Evolutionary conservation across 2,888 invertebrate genomes (phyloP), one percentile per base, ranked within the genome.

Genomic region (Luffia ferchaultella): DNA sequence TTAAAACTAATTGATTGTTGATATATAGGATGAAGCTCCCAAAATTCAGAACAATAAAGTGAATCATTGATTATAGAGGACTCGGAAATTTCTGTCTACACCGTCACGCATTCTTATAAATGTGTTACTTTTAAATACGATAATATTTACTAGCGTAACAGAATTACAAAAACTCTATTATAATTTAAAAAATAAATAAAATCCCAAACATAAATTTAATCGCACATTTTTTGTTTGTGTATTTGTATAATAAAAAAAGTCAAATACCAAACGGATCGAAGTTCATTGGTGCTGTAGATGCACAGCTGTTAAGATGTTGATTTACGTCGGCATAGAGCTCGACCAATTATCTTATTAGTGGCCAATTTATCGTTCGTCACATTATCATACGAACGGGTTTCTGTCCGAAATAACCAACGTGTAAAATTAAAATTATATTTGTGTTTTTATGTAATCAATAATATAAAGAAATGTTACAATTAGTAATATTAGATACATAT

Each of bases 281-380:
- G 5, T 30, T 30, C 12, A 30, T 3, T 12, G 30, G 30, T 30
- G 5, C 30, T 30, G 12, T 3, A 30, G 12, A 44, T 50, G 52
- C 63, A 60, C 76, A 76, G 74, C 74, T 77, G 77, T 77, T 78
- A 69, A 73, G 72, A 76, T 71, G 77, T 80, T 80, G 83, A 80
- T 82, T 79, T 79, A 82, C 71, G 76, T 71, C 67, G 65, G 70
- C 72, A 76, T 73, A 74, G 71, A 75, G 72, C 72, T 64, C 68
- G 65, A 64, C 70, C 80, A 79, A 82, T 83, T 83, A 82, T 82
- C 76, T 79, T 82, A 82, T 82, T 82, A 80, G 76, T 71, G 71
- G 70, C 65, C 77, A 77, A 82, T 82, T 79, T 79, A 82, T 79
- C 67, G 79, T 72, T 76, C 74, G 65, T 73, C 74, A 73, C 76